phyloP scores from a whole-genome alignment of 2,113 vertebrate species.

The Paradoxurus hermaphroditus region DNA sequence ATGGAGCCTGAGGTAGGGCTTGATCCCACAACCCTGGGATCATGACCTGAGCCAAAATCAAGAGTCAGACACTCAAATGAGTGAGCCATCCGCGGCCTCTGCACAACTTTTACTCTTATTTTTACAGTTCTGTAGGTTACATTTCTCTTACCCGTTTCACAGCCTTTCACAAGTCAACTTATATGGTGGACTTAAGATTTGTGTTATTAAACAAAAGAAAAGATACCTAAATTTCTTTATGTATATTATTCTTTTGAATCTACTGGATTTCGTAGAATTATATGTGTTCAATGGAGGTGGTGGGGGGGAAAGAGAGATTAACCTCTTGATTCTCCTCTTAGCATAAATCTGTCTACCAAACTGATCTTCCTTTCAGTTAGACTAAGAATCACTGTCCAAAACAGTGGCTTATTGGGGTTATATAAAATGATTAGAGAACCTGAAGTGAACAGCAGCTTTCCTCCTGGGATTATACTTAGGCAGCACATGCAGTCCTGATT shows the following conservation, averaged over 20 bases:
- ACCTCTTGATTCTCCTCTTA: neutral
- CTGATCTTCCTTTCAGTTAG: neutral
- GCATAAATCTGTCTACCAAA: neutral
- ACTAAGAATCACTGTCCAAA: neutral
- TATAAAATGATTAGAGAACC: neutral
- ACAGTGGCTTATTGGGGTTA: neutral
- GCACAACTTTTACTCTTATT: neutral
- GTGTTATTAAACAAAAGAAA: slow-evolving; percentile 10
- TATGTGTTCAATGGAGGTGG: neutral
- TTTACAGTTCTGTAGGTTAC: neutral
- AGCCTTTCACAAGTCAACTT: neutral
- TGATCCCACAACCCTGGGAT: too few species aligned
- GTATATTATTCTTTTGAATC: neutral
- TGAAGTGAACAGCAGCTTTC: neutral
- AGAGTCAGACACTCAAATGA: too few species aligned
- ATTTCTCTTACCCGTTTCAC: neutral
- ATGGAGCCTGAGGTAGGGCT: too few species aligned
- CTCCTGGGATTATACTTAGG: neutral
- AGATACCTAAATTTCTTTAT: neutral
- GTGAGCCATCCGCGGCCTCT: neutral
- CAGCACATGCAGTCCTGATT: slow-evolving; percentile 12
- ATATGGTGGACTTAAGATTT: neutral
- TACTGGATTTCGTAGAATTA: neutral
- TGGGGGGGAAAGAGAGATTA: neutral
- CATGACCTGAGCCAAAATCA: too few species aligned